phyloP scores from a whole-genome alignment of 2,113 vertebrate species.

The Mirza zaza region DNA sequence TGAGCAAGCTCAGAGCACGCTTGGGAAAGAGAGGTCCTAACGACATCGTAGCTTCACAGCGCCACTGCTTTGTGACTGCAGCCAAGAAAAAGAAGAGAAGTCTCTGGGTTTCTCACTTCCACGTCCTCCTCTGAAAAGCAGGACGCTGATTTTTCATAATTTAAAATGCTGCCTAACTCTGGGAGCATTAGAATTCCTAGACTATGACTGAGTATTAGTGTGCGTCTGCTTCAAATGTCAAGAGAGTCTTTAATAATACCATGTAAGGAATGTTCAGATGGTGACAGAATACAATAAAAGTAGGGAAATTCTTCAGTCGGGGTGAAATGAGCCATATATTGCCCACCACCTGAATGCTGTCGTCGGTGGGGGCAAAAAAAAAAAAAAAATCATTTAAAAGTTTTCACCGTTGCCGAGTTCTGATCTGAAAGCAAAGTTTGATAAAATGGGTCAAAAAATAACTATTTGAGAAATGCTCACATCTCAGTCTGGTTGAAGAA shows the following conservation, averaged over 20 bases:
- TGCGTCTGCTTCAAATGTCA: conserved; percentile 86
- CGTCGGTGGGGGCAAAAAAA: background rate
- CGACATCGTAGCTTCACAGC: conserved; percentile 10
- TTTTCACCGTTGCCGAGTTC: background rate
- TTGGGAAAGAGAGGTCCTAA: background rate
- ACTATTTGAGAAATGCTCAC: background rate
- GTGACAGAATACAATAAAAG: conserved; percentile 74
- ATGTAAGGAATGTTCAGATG: conserved; percentile 77
- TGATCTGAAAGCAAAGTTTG: background rate
- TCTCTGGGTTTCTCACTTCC: conserved; percentile 78
- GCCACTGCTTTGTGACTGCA: conserved; percentile 64
- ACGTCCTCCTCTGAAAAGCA: conserved; percentile 79
- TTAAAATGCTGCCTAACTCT: conserved; percentile 82
- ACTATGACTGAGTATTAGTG: conserved; percentile 86
- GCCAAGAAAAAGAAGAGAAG: conserved; percentile 73
- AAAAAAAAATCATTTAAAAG: background rate
- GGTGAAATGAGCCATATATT: conserved; percentile 39
- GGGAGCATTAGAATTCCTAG: conserved; percentile 86
- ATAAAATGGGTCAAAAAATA: background rate
- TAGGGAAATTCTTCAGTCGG: conserved; percentile 45
- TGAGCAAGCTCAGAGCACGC: conserved; percentile 40
- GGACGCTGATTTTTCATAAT: conserved; percentile 83
- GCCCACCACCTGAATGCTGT: background rate
- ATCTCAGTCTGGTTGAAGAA: background rate
- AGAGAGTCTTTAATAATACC: conserved; percentile 84